Evolutionary conservation across 2,797 vertebrate genomes (phyloP), one percentile per base, ranked within the genome.

Genomic region (Leptoclinus maculatus): DNA sequence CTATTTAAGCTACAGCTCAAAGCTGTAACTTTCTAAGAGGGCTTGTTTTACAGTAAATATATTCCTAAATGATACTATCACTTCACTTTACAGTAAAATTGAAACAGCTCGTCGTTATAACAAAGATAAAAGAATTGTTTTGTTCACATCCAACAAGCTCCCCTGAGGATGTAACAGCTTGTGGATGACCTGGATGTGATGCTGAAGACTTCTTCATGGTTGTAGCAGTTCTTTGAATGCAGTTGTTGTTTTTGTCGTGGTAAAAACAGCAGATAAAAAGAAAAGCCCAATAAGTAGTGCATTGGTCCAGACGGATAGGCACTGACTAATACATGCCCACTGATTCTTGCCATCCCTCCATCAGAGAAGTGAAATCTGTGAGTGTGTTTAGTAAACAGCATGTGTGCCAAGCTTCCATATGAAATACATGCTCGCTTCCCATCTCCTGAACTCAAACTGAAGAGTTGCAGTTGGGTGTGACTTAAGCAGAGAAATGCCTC

Each of bases 401-500:
- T 17, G 27, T 14, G 25, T 10, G 12, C 27, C 62, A 16, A 4
- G 32, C 29, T 38, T 38, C 5, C 5, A 32, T 69, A 65, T 62
- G 5, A 66, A 59, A 45, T 0, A 21, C 27, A 62, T 38, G 45
- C n/a, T 5, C 4, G 21, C n/a, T 60, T 76, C 53, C 25, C n/a
- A 32, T 69, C 43, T 45, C 51, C 1, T 53, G 17, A 62, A 29
- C 45, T 54, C 16, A 66, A 53, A 23, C 9, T 41, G 4, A 65
- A 66, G 51, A 32, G 51, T 72, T 68, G 36, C 45, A 39, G 47
- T 1, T 32, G 38, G 60, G 43, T 63, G 34, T 45, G 53, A 58
- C 66, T 75, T 58, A n/a, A 49, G 65, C 29, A 43, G 38, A 69
- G 47, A 32, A 74, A 69, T 25, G 21, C 39, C 27, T 68, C 59